phyloP scores from a whole-genome alignment of 2,888 invertebrate genomes.

The Anaspis maculata region DNA sequence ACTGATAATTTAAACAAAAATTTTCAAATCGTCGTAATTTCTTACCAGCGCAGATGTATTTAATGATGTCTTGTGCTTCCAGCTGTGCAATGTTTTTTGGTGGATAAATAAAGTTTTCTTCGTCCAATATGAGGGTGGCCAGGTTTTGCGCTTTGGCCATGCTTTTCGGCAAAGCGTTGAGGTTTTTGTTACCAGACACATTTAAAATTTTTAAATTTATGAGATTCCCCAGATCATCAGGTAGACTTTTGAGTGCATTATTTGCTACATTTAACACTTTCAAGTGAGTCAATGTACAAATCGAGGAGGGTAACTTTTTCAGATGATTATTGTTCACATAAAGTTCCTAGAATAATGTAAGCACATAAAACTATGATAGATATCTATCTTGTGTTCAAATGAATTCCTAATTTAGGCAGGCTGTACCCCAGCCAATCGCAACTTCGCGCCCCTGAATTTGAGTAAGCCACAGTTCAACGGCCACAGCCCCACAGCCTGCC shows the following conservation, averaged over 20 bases:
- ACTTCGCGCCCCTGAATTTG: no score
- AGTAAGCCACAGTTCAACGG: no score
- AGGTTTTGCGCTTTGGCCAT: conserved; percentile 58
- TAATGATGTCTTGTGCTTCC: conserved; percentile 59
- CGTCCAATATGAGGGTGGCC: conserved; percentile 53
- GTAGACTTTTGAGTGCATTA: conserved; percentile 58
- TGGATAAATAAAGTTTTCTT: conserved; percentile 56
- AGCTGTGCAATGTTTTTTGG: conserved; percentile 49
- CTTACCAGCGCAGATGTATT: conserved; percentile 52
- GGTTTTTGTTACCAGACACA: conserved; percentile 50
- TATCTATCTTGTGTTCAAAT: no score
- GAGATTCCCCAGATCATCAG: conserved; percentile 55
- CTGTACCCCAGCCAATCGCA: no score
- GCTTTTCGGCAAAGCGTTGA: conserved; percentile 55
- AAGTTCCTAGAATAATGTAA: conserved; percentile 49
- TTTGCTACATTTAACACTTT: conserved; percentile 61
- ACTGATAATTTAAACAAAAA: background rate
- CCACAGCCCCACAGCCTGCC: no score
- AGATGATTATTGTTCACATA: conserved; percentile 66
- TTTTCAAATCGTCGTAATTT: background rate
- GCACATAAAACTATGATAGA: no score
- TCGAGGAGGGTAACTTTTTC: conserved; percentile 58
- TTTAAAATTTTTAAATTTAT: conserved; percentile 53
- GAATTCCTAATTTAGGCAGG: no score
- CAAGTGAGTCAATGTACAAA: conserved; percentile 56